Base-by-base conservation (phyloP, 2,797 vertebrate species). In the Diplodus sargus region DNA sequence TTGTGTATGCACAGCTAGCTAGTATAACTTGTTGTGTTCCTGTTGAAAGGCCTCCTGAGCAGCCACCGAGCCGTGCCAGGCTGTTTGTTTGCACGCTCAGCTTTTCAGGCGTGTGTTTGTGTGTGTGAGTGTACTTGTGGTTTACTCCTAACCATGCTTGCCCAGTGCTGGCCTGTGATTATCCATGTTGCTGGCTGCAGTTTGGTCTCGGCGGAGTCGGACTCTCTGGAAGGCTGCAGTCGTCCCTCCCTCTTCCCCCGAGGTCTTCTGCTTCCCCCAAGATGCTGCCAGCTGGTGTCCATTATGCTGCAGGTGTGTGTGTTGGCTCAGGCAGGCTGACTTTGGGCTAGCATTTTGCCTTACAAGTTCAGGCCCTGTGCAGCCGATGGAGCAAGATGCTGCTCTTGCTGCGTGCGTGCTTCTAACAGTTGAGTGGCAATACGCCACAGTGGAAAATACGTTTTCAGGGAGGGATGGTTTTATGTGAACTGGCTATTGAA, bases 211-310 rank as follows among this genome's bases (percentile, higher is more conserved):
- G 83, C 71, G 62, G 34, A 77, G 53, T 65, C 39, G n/a, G 74
- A 65, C 39, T 60, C 70, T 83, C 43, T 87, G 80, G 71, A 81
- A 76, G 78, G 56, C 84, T 81, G 47, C 79, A 78, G 70, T 62
- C 68, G 20, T 70, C 60, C 69, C 67, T 52, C 34, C 57, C 43
- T 39, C 61, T 73, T 73, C 69, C 60, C 60, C 34, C 11, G 18
- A 77, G 78, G 73, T 73, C 48, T 70, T 82, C 64, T 74, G 45
- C 79, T 70, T n/a, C 59, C 80, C 47, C 84, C 85, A 90, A 91
- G 91, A 90, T 89, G 88, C 79, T 89, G 88, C 91, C 90, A 93
- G 93, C 94, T 94, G 93, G 90, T 91, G 84, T 90, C 84, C 82
- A 90, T 89, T 76, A 87, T 63, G 77, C 69, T 84, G 82, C 79